Base-by-base conservation (phyloP, 1,140 invertebrate species). In the Andricus grossulariae region DNA sequence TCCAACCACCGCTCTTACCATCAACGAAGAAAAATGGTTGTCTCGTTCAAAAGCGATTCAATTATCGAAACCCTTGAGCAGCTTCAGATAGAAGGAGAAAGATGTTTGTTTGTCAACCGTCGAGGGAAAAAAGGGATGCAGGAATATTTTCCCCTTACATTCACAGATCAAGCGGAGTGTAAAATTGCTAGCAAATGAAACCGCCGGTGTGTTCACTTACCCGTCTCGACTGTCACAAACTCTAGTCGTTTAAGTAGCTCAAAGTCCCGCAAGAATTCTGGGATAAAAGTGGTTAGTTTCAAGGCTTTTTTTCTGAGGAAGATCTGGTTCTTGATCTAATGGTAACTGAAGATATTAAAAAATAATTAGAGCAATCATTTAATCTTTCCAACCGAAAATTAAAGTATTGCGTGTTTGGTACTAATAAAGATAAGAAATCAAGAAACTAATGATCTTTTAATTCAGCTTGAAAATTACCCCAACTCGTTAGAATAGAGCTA, bases 121-220 rank as follows among this genome's bases (percentile, higher is more conserved):
- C 11, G 8, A 15, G 7, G 39, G 25, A 66, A 32, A 60, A 60
- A 66, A n/a, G 25, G 25, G 32, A 66, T 66, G 60, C 60, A 66
- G 60, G 39, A 66, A 66, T 66, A 66, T 66, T 66, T 66, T 66
- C 60, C 60, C 60, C 60, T 66, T 66, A 21, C 25, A 45, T 66
- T 66, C 60, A 66, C 25, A 32, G 60, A 66, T 66, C 60, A 66
- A 66, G 60, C 60, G 15, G n/a, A 39, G 25, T 66, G 60, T 66
- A 66, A 66, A 66, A 66, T 66, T 66, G 60, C 60, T 66, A 66
- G 60, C 60, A 66, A 66, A 66, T 66, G 60, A 66, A 66, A 66
- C 60, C 60, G 60, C 60, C 60, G 60, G 39, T 66, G 60, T 66
- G 60, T 16, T 66, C 25, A 66, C 60, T 66, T 66, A 66, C 60